Evolutionary conservation across 2,888 invertebrate genomes (phyloP).

Genomic region (Lepas anatifera): DNA sequence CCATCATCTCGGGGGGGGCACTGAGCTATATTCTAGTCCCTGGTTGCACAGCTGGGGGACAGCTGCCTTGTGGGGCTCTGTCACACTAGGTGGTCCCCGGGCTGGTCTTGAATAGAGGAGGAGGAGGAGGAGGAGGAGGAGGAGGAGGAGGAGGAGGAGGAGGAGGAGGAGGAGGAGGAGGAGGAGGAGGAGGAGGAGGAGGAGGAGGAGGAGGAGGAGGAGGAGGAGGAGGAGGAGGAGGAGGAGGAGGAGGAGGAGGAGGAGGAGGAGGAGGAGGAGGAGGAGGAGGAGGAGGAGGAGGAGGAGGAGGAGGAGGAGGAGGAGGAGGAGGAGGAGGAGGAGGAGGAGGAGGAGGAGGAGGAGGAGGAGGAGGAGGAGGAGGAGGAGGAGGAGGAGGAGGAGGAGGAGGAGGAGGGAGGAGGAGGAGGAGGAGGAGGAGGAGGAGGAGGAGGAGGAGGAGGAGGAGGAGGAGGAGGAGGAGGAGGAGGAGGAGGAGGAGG

Average conservation of each 20-base stretch:
- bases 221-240: neutral
- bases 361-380: neutral
- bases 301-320: neutral
- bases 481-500: neutral
- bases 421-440: neutral
- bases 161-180: neutral
- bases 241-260: slow-evolving; percentile 4
- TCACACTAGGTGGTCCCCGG: no score
- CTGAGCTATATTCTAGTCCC: no score
- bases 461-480: neutral
- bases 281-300: neutral
- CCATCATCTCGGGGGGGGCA: no score
- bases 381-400: neutral
- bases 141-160: neutral
- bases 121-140: slow-evolving; percentile 9
- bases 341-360: neutral
- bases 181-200: neutral
- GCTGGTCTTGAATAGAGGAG: no score
- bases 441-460: neutral
- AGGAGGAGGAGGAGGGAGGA: neutral
- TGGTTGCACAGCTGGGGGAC: no score
- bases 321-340: neutral
- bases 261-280: neutral
- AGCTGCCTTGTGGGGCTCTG: no score
- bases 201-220: neutral